phyloP scores from a whole-genome alignment of 2,888 invertebrate genomes.

The Drosophila cracens region DNA sequence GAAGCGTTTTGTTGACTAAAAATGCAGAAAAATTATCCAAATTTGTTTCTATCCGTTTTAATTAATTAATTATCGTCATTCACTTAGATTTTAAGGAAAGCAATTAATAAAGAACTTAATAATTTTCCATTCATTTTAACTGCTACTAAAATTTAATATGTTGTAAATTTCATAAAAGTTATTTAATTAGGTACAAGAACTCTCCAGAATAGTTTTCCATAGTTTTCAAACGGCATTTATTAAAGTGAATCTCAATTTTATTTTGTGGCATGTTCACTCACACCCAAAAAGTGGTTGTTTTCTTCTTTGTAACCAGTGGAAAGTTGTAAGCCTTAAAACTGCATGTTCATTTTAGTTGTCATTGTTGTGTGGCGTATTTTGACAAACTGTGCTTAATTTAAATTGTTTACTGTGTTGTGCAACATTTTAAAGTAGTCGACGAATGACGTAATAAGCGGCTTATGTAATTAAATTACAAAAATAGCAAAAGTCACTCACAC shows the following conservation, averaged over 20 bases:
- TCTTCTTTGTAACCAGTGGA: neutral
- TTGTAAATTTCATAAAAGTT: neutral
- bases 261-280: neutral
- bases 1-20: neutral
- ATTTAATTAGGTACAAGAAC: neutral
- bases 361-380: neutral
- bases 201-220: neutral
- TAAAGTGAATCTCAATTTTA: neutral
- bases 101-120: neutral
- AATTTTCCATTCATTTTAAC: neutral
- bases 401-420: slow-evolving; percentile 41
- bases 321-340: neutral
- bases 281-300: neutral
- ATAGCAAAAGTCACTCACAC: slow-evolving; percentile 39
- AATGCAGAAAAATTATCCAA: neutral
- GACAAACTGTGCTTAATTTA: slow-evolving; percentile 56
- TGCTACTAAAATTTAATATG: neutral
- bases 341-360: neutral
- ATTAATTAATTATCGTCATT: neutral
- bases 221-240: neutral
- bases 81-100: neutral
- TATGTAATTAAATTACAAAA: slow-evolving; percentile 63
- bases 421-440: slow-evolving; percentile 19
- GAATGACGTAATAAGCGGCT: slow-evolving; percentile 55
- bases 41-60: neutral